These are phyloP conservation scores for Baccha elongata DNA, from an alignment of 2,888 invertebrate genomes.

Conservation along the genomic window DNA sequence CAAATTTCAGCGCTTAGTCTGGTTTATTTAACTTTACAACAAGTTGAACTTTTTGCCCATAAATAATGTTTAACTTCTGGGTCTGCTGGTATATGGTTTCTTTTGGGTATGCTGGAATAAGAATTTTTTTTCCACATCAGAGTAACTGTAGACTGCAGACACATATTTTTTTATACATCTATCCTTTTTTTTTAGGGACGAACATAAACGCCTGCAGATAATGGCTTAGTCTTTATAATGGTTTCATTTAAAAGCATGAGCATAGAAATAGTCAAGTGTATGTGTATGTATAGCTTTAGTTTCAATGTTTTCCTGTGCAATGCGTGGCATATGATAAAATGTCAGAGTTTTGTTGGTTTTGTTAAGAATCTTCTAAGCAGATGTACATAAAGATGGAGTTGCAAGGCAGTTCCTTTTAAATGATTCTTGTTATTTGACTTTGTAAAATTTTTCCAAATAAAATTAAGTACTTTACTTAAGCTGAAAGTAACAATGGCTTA, in stretches of 20 bases:
- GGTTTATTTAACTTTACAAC: constrained; percentile 69
- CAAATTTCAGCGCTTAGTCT: constrained; percentile 64
- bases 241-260: constrained; percentile 21
- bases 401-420: not conserved
- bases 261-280: not conserved
- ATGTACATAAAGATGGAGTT: not conserved
- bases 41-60: constrained; percentile 70
- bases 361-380: not conserved
- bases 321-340: not conserved
- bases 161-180: constrained; percentile 14
- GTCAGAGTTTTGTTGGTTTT: constrained; percentile 1
- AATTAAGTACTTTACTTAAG: constrained; percentile 62
- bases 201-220: constrained; percentile 70
- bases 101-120: constrained; percentile 3
- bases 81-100: constrained; percentile 21
- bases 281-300: not conserved
- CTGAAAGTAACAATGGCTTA: too few species aligned
- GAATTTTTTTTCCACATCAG: not conserved
- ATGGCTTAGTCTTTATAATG: constrained; percentile 61
- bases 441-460: constrained; percentile 35
- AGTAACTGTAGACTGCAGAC: not conserved
- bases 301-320: not conserved
- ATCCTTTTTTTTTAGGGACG: constrained; percentile 38
- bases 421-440: not conserved
- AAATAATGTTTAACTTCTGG: constrained; percentile 71